Evolutionary conservation across 2,797 vertebrate genomes (phyloP).

Genomic region (Chaetophractus vellerosus): DNA sequence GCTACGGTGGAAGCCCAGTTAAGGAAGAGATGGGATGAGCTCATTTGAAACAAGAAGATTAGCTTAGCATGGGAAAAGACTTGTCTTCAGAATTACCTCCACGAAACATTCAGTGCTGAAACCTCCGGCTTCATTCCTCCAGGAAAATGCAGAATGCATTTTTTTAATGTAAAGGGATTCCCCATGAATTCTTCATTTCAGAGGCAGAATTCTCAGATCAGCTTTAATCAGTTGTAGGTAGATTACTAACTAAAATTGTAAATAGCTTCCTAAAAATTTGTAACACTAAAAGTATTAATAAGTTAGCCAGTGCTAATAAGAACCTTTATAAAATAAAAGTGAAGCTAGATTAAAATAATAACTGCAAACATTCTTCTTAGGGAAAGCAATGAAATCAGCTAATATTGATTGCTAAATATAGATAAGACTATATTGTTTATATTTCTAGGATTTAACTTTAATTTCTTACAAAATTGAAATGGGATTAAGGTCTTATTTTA

Average conservation of each 20-base stretch:
- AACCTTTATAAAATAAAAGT: slow-evolving; percentile 84
- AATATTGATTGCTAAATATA: slow-evolving; percentile 82
- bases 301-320: slow-evolving; percentile 78
- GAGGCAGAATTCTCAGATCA: slow-evolving; percentile 68
- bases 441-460: slow-evolving; percentile 78
- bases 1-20: too few relatives aligned
- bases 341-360: slow-evolving; percentile 84
- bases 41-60: too few relatives aligned
- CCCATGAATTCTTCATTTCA: neutral
- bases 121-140: too few relatives aligned
- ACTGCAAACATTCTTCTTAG: slow-evolving; percentile 71
- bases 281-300: slow-evolving; percentile 61
- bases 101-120: too few relatives aligned
- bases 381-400: slow-evolving; percentile 70
- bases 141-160: too few relatives aligned
- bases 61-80: too few relatives aligned
- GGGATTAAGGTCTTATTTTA: slow-evolving; percentile 32
- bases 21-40: too few relatives aligned
- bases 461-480: slow-evolving; percentile 57
- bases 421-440: slow-evolving; percentile 66
- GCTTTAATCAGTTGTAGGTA: slow-evolving; percentile 33
- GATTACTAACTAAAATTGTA: slow-evolving; percentile 12
- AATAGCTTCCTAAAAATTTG: slow-evolving; percentile 77
- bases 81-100: too few relatives aligned
- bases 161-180: neutral